Base-by-base conservation (phyloP, 2,888 invertebrate species). In the Macaria notata region DNA sequence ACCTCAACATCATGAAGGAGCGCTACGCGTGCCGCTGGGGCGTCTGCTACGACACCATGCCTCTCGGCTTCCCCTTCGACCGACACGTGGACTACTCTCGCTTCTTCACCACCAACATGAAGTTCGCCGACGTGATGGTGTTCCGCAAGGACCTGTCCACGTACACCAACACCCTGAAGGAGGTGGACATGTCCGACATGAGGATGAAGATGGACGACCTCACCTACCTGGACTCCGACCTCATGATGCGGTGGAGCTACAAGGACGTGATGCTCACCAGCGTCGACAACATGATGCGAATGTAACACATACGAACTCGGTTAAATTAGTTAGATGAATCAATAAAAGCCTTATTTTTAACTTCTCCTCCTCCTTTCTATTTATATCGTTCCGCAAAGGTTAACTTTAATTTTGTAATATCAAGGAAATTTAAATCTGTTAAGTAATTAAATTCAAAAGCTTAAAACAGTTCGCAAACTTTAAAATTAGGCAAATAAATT, bases 61-160 rank as follows among this genome's bases (percentile, higher is more conserved):
- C 95, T 1, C 89, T 94, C 68, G 95, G 95, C 59, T 96, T 93
- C 92, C 96, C 96, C 66, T 94, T 96, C 88, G 95, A 96, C 83
- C 93, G 95, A 64, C 86, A 86, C 39, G 92, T 95, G 73, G 88
- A 93, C 57, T 86, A 92, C 65, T 84, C 88, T 48, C 73, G 79
- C 63, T 95, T 94, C 92, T 91, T 88, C 73, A 93, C 94, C 29
- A 92, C 91, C 66, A 96, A 96, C 88, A 94, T 94, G 86, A 93
- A 91, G 82, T 93, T 94, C 86, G 81, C 92, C 64, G 94, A 95
- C 75, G 91, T 94, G 50, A 73, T 88, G 69, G 92, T 95, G 70
- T 95, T 91, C 88, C 93, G 94, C 78, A 92, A 93, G 70, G 93
- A 94, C 66, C 76, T 88, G 67, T 74, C 71, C 33, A 70, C 69